Base-by-base conservation (phyloP, 2,888 invertebrate species). In the Coelopa pilipes region DNA sequence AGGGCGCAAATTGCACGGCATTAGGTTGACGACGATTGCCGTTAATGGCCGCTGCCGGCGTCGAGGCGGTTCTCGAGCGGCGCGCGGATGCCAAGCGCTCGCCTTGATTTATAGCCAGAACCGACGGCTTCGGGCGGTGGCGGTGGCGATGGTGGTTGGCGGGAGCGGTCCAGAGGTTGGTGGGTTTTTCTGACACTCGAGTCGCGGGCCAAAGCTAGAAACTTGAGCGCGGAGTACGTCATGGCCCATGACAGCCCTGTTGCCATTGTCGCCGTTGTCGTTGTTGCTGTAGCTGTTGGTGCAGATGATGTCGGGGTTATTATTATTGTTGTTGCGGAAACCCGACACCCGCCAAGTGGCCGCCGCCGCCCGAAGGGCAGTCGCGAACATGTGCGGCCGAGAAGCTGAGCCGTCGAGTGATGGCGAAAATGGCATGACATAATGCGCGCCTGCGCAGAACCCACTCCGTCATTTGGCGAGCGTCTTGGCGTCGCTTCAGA, bases 361-460 rank as follows among this genome's bases (percentile, higher is more conserved):
- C 50, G 21, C 49, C 21, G 12, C 47, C n/a, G 21, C 7, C 19
- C 21, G 63, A 71, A 71, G 50, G 53, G 53, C 46, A 70, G 70
- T 47, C 13, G n/a, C 53, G 24, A 65, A 47, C 46, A 13, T 2
- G 13, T 15, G 49, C 49, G 60, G 19, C 4, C 19, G 57, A 59
- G 19, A 15, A 68, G 45, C 63, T 17, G 65, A 7, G n/a, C n/a
- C n/a, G 34, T 1, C 50, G 24, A 24, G 24, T 19, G 50, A 66
- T 49, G 45, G 57, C n/a, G 4, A 34, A 70, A 24, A 62, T 60
- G 49, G 49, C 70, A 70, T 70, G 70, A 70, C 70, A 70, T 70
- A 70, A 63, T 70, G 62, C 7, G 65, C 47, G 65, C 47, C 65
- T 65, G 65, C 65, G 65, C 65, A 65, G 46, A 34, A 34, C 34